These are phyloP conservation scores for Drosophila mimica DNA, from an alignment of 2,888 invertebrate genomes.

Conservation along the genomic window DNA sequence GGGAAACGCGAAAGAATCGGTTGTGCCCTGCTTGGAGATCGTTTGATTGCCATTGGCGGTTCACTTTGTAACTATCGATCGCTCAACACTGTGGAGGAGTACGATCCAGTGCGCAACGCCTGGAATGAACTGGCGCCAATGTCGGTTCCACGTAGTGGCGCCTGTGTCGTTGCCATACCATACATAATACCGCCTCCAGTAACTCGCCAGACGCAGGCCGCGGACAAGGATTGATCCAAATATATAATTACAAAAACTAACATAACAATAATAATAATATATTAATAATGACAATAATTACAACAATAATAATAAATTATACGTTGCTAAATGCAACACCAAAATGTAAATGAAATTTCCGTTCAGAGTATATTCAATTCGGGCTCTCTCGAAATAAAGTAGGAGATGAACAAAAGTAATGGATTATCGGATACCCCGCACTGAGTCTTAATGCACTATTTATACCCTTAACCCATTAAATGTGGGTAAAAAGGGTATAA, in stretches of 20 bases:
- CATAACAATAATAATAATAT: not conserved
- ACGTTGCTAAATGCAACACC: not conserved
- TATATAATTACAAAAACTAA: too few species aligned
- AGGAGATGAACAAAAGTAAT: not conserved
- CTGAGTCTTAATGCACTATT: not conserved
- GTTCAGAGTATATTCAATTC: not conserved
- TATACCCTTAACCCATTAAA: too few species aligned
- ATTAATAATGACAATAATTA: too few species aligned
- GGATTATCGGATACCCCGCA: not conserved
- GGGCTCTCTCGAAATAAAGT: not conserved
- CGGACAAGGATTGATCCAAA: not conserved
- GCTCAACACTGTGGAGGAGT: slow-evolving; percentile 94
- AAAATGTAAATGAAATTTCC: too few species aligned
- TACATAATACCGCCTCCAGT: not conserved
- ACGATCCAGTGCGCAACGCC: slow-evolving; percentile 92
- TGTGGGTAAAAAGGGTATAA: too few species aligned
- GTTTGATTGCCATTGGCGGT: slow-evolving; percentile 92
- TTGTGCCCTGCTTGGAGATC: slow-evolving; percentile 92
- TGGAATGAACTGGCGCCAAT: slow-evolving; percentile 92
- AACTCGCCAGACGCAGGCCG: not conserved
- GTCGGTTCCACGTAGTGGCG: slow-evolving; percentile 94
- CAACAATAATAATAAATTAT: not conserved
- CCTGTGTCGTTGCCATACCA: slow-evolving; percentile 90
- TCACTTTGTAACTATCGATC: slow-evolving; percentile 94
- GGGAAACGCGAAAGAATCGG: slow-evolving; percentile 95